Conservation (phyloP, 2,888 invertebrate species). For the Chymomyza caudatula region DNA sequence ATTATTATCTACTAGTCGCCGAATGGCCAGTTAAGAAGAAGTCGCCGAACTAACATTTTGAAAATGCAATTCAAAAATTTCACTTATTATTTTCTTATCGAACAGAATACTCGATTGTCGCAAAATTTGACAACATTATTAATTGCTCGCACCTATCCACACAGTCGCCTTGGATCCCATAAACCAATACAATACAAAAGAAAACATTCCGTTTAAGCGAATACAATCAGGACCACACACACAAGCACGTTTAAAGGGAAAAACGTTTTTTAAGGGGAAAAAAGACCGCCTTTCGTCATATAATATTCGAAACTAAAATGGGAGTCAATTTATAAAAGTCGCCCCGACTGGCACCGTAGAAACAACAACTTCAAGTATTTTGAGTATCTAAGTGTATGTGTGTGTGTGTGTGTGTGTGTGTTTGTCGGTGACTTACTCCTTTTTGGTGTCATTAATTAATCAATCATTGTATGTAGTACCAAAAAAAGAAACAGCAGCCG, state of each 20-base stretch:
- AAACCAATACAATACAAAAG: neutral
- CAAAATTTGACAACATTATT: neutral
- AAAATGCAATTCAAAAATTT: neutral
- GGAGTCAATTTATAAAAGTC: conserved; percentile 67
- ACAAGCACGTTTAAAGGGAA: conserved; percentile 4
- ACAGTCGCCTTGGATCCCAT: too few species aligned
- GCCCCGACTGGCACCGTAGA: conserved; percentile 55
- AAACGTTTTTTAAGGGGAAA: conserved; percentile 56
- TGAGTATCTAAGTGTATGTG: conserved; percentile 13
- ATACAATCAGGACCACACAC: conserved; percentile 53
- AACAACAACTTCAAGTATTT: too few species aligned
- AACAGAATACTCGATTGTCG: neutral
- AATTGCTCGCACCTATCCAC: neutral
- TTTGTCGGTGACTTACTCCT: conserved; percentile 36
- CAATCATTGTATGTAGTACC: conserved; percentile 60
- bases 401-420: conserved; percentile 28
- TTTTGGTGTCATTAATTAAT: conserved; percentile 67
- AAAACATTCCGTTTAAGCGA: conserved; percentile 26
- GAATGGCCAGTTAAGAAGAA: too few species aligned
- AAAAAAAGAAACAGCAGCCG: neutral
- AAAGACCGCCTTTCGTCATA: conserved; percentile 4
- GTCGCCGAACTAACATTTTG: too few species aligned
- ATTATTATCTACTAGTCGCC: too few species aligned
- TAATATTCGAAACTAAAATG: conserved; percentile 62
- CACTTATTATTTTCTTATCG: neutral